Base-by-base conservation (phyloP, 2,888 invertebrate genomes). In the Aleiodes testaceus region DNA sequence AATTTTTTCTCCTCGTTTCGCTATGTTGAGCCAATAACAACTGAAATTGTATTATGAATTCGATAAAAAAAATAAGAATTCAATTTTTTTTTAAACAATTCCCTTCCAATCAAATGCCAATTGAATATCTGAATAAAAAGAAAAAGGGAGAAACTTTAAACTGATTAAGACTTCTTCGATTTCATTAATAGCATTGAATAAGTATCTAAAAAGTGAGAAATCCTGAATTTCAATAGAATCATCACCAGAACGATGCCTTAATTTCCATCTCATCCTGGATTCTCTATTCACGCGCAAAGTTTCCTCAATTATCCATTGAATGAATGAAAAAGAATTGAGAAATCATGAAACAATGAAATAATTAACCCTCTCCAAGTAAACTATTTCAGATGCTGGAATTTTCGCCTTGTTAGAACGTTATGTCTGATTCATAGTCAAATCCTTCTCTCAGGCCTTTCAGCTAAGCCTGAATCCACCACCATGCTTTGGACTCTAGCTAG, bases 351-450 rank as follows among this genome's bases (percentile, higher is more conserved):
- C 52, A 22, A 52, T 9, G 22, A 22, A 52, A 52, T 52, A 52
- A 52, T 52, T 9, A 20, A 12, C 52, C 2, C 6, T 9, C 12
- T 20, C 52, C 22, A 16, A 52, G 22, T 52, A 22, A 52, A 52
- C 22, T 22, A 52, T 52, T n/a, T 22, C 16, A 11, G 52, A 52
- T 52, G 52, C 12, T 22, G 52, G 52, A 52, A 52, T 52, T 52
- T 26, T 26, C 22, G 26, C 6, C 52, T 52, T 52, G 52, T 52
- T 52, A 52, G 52, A 52, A 6, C 20, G 52, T 52, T 52, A 52
- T 52, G 52, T 52, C 52, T 52, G 16, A 52, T 52, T 52, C 52
- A 52, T 52, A 52, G 52, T 52, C 52, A 52, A 52, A 52, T 52
- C 52, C 52, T 52, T 18, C 20, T 50, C 18, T 50, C 26, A 26